Base-by-base conservation (phyloP, 2,888 invertebrate species). In the Bembecia ichneumoniformis region DNA sequence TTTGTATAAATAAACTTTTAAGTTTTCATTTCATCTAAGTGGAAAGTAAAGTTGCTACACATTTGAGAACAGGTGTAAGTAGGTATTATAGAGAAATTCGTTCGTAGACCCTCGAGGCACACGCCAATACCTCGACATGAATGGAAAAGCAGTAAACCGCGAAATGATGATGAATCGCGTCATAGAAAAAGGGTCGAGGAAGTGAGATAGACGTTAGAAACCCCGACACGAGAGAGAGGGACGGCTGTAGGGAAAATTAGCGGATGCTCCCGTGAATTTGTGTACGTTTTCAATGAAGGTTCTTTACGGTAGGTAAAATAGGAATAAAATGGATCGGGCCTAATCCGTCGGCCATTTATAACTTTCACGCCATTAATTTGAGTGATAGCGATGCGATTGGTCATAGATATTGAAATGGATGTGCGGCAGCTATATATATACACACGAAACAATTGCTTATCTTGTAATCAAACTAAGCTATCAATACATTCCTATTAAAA, bases 351-450 rank as follows among this genome's bases (percentile, higher is more conserved):
- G 81, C 83, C 86, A 87, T 87, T 86, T 86, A 86, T 86, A 87
- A 82, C 82, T 86, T 76, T 84, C 86, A 86, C 83, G 77, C 82
- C 86, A 87, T 87, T 87, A 87, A 86, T 84, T 87, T 82, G 82
- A 81, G 79, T 77, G 83, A 86, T 87, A 65, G 77, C 77, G 74
- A 67, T 64, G 72, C 74, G 73, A 84, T 84, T 83, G 83, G 82
- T 62, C 63, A 76, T 64, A 78, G 78, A 80, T 82, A 82, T 66
- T 67, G 69, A 61, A 59, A 69, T 64, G 62, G 66, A 63, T 63
- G 64, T 66, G 60, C 68, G 62, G 75, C 73, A 68, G 72, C 63
- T 54, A 59, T 16, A 17, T 44, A 13, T 7, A 40, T 40, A 40
- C 7, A 28, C 40, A 40, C 40, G 13, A n/a, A 40, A n/a, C 11